Conservation (phyloP, 2,888 invertebrate species). For the Sarcophaga subvicina region DNA sequence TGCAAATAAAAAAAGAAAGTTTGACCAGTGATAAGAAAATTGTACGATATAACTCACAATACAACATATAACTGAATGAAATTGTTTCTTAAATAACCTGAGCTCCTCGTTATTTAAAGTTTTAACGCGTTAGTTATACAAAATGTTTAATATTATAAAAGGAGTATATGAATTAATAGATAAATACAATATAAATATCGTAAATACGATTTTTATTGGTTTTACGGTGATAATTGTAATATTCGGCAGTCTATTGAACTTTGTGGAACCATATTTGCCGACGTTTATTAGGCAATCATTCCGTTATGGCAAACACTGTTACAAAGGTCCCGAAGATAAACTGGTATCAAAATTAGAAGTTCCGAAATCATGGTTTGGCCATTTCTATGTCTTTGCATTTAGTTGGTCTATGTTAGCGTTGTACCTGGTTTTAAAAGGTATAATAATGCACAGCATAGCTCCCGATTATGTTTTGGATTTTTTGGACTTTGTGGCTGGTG, state of each 20-base stretch:
- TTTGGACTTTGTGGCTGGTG: slow-evolving; percentile 81
- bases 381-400: slow-evolving; percentile 90
- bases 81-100: neutral
- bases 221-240: slow-evolving; percentile 82
- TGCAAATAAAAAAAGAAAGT: slow-evolving; percentile 29
- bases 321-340: slow-evolving; percentile 82
- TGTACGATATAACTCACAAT: neutral
- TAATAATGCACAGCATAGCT: slow-evolving; percentile 80
- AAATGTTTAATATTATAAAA: slow-evolving; percentile 47
- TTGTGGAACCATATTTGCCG: slow-evolving; percentile 87
- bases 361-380: slow-evolving; percentile 91
- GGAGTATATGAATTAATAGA: slow-evolving; percentile 64
- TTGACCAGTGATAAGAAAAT: slow-evolving; percentile 19
- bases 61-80: neutral
- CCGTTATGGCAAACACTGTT: slow-evolving; percentile 89
- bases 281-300: slow-evolving; percentile 85
- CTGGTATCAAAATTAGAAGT: slow-evolving; percentile 84
- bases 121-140: neutral
- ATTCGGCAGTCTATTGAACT: slow-evolving; percentile 85
- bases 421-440: slow-evolving; percentile 78
- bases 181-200: slow-evolving; percentile 75
- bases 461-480: slow-evolving; percentile 81
- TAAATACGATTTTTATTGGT: slow-evolving; percentile 77
- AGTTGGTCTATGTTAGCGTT: slow-evolving; percentile 82
- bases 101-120: neutral